Evolutionary conservation across 2,113 vertebrate species (phyloP).

Genomic region (Nycticryphes semicollaris): DNA sequence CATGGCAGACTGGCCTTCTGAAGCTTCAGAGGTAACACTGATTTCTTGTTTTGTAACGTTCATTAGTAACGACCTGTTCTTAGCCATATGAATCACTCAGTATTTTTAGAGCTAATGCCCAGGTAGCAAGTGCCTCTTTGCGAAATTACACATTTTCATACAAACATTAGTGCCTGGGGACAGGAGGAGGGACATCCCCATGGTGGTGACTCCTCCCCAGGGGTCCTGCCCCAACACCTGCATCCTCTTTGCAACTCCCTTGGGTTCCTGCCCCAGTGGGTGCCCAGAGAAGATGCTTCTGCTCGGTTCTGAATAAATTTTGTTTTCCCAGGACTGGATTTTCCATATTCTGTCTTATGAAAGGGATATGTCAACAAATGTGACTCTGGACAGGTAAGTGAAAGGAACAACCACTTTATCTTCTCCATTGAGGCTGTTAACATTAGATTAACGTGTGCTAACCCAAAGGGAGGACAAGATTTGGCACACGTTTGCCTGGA

Average conservation of each 20-base stretch:
- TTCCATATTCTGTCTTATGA: slow-evolving; percentile 83
- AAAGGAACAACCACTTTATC: neutral
- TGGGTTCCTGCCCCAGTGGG: neutral
- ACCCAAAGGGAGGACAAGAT: neutral
- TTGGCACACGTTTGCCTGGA: neutral
- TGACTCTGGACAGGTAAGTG: slow-evolving; percentile 79
- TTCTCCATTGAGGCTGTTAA: neutral
- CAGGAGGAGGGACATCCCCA: neutral
- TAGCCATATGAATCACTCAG: accelerated
- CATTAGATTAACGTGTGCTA: neutral
- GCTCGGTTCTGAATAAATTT: neutral
- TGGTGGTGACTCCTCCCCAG: accelerated
- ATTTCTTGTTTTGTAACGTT: neutral
- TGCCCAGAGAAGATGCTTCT: neutral
- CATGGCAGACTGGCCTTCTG: slow-evolving; percentile 83
- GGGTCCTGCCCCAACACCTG: neutral
- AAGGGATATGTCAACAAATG: slow-evolving; percentile 73
- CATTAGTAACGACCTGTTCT: neutral
- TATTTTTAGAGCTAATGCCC: neutral
- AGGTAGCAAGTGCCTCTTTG: neutral
- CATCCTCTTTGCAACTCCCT: neutral
- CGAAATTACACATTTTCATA: neutral
- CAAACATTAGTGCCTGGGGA: neutral
- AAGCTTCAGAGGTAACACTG: slow-evolving; percentile 76
- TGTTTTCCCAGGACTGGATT: slow-evolving; percentile 79